A percentile compares a stretch with the other conserved stretches of the same genome.
These are phyloP conservation scores for Liparis tanakae DNA, from an alignment of 2,797 vertebrate genomes.

Conservation along the genomic window DNA sequence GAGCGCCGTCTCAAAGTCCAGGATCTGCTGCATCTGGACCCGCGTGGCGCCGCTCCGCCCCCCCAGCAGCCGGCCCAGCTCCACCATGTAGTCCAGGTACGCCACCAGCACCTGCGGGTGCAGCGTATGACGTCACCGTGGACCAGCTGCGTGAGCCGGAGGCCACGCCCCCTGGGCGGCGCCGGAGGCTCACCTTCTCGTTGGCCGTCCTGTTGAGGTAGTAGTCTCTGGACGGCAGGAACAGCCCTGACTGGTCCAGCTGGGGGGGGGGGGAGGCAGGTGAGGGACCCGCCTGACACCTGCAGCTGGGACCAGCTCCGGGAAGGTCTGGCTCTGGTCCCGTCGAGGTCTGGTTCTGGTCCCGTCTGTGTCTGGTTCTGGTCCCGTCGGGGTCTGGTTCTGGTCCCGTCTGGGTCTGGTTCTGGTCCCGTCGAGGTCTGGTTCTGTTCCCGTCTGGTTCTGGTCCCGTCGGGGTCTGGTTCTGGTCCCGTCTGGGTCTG, in stretches of 20 bases:
- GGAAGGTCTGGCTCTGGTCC: too few relatives aligned
- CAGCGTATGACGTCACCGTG: not conserved
- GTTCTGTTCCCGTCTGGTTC: too few relatives aligned
- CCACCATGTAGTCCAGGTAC: conserved; percentile 97
- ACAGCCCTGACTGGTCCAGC: conserved; percentile 97
- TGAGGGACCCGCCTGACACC: not conserved
- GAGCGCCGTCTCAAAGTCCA: conserved; percentile 90
- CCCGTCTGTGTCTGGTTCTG: not conserved
- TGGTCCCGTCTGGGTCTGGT: too few relatives aligned
- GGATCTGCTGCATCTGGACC: conserved; percentile 91
- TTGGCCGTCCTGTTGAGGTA: conserved; percentile 97
- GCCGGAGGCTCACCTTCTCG: conserved; percentile 85
- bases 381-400: too few relatives aligned
- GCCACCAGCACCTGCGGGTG: conserved; percentile 87
- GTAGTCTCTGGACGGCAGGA: conserved; percentile 96
- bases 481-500: not conserved
- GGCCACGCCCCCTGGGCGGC: not conserved
- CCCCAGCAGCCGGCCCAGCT: conserved; percentile 90
- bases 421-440: too few relatives aligned
- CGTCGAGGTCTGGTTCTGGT: not conserved
- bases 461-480: not conserved
- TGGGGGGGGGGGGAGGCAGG: conserved; percentile 57
- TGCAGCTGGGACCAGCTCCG: not conserved
- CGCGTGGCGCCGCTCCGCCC: conserved; percentile 82
- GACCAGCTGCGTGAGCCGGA: not conserved